Conservation (phyloP, 1,140 invertebrate genomes). For the Spodoptera frugiperda region DNA sequence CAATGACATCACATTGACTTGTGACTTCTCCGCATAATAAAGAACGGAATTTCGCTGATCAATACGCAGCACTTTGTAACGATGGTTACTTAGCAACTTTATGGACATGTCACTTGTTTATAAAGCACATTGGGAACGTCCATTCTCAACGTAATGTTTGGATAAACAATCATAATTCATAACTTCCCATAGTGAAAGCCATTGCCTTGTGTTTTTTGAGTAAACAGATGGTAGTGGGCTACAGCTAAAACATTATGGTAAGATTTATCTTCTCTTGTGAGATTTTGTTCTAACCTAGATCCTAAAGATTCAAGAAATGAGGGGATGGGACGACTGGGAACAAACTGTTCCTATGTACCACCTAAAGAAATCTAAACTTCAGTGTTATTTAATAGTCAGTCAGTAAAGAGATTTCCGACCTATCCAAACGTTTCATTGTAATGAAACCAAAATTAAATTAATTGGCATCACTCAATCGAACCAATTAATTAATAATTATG, state of each 20-base stretch:
- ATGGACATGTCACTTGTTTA: constrained; percentile 49
- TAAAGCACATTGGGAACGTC: constrained; percentile 29
- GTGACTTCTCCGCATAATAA: constrained; percentile 1
- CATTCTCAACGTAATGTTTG: constrained; percentile 40
- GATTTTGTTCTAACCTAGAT: no score
- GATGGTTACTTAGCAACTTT: constrained; percentile 20
- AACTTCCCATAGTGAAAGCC: constrained; percentile 21
- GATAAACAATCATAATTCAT: constrained; percentile 19
- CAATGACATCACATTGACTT: neutral
- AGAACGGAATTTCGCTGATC: constrained; percentile 4
- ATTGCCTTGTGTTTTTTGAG: neutral
- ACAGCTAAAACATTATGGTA: no score
- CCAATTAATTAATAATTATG: no score
- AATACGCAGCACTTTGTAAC: constrained; percentile 4
- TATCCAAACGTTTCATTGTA: no score
- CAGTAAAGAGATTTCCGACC: neutral
- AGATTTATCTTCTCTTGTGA: no score
- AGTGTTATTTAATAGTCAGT: neutral
- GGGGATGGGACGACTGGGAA: no score
- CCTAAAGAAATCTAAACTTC: no score
- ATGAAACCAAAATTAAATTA: no score
- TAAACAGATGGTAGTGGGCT: neutral
- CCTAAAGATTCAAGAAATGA: no score
- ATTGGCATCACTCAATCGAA: neutral
- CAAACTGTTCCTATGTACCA: no score